Evolutionary conservation across 2,797 vertebrate species (phyloP), one percentile per base, ranked within the genome.

Genomic region (Huso huso): DNA sequence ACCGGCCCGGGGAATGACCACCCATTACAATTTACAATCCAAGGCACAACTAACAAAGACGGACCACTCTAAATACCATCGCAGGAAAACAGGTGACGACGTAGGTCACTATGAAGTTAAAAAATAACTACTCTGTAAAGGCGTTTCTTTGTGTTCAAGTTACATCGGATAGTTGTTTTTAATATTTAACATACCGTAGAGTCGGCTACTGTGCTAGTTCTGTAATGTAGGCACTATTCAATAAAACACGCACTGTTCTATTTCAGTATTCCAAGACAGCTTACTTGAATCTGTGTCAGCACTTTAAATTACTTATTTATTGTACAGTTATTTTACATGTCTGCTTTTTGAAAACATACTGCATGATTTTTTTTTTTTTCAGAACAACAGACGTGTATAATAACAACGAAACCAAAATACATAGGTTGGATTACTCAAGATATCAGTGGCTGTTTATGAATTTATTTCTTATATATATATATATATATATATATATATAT

Each of bases 201-300:
- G 81, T 77, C 61, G 75, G 82, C 84, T 86, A 86, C 87, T 88
- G 85, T 87, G 82, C 87, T 81, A 84, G 78, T 78, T 80, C 77
- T 75, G 79, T 66, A 60, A 51, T 8, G 58, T 62, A 62, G 77
- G 80, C 77, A 85, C 82, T 82, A 83, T 78, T 80, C 79, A 79
- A 82, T 83, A 83, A 87, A 37, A 37, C 23, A 37, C 2, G 23
- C 23, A 3, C 23, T 37, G 23, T 37, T 37, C 23, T 37, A 37
- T 37, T 37, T 37, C 23, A 37, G 23, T 37, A 37, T 4, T 37
- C 23, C 23, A 37, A 37, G 23, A 3, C 83, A 86, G 84, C 78
- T 76, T 79, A 18, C 79, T 84, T 83, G 86, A 86, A 83, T 85
- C 86, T 85, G 84, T 83, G 79, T 77, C 83, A 74, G 74, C 58